Evolutionary conservation across 2,888 invertebrate genomes (phyloP).

Genomic region (Molorchus minor): DNA sequence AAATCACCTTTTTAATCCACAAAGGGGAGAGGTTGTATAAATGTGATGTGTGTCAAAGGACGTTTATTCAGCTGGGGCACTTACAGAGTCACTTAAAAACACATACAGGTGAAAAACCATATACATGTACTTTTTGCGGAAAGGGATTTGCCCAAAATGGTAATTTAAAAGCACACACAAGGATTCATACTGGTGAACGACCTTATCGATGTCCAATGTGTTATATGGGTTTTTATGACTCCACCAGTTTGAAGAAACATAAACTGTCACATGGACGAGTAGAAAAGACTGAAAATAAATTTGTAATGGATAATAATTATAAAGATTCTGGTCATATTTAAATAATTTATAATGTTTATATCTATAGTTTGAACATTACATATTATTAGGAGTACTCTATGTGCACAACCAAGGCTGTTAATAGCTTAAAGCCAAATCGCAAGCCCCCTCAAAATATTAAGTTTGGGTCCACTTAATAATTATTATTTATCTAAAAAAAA

Average conservation of each 20-base stretch:
- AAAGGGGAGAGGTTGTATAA: slow-evolving; percentile 34
- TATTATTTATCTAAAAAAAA: too few relatives aligned
- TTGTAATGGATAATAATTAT: neutral
- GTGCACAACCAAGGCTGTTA: too few relatives aligned
- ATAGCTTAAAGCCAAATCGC: too few relatives aligned
- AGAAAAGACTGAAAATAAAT: neutral
- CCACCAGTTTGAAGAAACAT: slow-evolving; percentile 45
- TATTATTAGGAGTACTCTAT: too few relatives aligned
- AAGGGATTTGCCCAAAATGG: slow-evolving; percentile 36
- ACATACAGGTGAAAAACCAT: slow-evolving; percentile 37
- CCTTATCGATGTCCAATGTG: slow-evolving; percentile 42
- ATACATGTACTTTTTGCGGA: slow-evolving; percentile 33
- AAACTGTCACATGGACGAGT: slow-evolving; percentile 34
- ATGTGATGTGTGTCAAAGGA: slow-evolving; percentile 33
- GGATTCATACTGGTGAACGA: slow-evolving; percentile 41
- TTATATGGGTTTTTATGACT: slow-evolving; percentile 41
- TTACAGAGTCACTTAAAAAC: slow-evolving; percentile 35
- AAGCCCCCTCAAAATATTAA: too few relatives aligned
- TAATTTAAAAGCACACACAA: slow-evolving; percentile 35
- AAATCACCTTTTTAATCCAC: slow-evolving; percentile 36
- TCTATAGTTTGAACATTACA: too few relatives aligned
- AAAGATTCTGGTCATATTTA: neutral
- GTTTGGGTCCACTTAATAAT: too few relatives aligned
- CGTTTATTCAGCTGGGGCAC: slow-evolving; percentile 35
- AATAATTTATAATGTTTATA: too few relatives aligned